Percentiles rank a stretch among this genome's conserved stretches.
phyloP scores from a whole-genome alignment of 2,888 invertebrate species.

The Heteromurus nitidus region DNA sequence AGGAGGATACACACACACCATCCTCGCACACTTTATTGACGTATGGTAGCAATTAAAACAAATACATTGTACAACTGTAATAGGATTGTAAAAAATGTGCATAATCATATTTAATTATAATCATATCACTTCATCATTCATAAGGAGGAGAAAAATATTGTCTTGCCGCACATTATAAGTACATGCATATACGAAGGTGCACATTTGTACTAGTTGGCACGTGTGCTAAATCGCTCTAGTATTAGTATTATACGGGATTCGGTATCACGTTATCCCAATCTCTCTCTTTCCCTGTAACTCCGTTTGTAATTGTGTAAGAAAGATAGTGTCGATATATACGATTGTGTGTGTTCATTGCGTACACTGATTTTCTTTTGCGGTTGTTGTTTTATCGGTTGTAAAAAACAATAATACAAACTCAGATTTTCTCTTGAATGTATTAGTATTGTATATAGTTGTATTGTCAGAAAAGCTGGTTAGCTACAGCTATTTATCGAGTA shows the following conservation, averaged over 20 bases:
- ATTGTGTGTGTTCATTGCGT: conserved; percentile 1
- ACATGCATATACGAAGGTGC: not conserved
- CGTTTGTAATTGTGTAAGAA: no score
- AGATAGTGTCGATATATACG: not conserved
- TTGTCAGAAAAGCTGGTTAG: conserved; percentile 33
- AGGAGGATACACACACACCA: not conserved
- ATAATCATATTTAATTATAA: no score
- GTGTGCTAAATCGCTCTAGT: conserved; percentile 12
- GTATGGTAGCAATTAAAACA: conserved; percentile 9
- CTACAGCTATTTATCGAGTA: not conserved
- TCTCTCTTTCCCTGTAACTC: no score
- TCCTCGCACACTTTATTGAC: not conserved
- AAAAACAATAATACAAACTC: conserved; percentile 18
- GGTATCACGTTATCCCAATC: no score
- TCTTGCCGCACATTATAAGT: not conserved
- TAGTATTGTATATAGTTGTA: conserved; percentile 5
- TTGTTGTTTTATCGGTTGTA: conserved; percentile 31
- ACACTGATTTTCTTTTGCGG: conserved; percentile 14
- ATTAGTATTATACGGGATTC: not conserved
- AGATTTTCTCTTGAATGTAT: conserved; percentile 26
- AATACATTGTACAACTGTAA: not conserved
- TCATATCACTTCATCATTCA: not conserved
- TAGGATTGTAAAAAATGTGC: not conserved
- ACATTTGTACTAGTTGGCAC: conserved; percentile 24
- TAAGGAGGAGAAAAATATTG: not conserved